A percentile compares a stretch with the other conserved stretches of the same genome.
These are phyloP conservation scores for Orientallactaga bullata DNA, from an alignment of 2,113 vertebrate species.

Conservation along the genomic window DNA sequence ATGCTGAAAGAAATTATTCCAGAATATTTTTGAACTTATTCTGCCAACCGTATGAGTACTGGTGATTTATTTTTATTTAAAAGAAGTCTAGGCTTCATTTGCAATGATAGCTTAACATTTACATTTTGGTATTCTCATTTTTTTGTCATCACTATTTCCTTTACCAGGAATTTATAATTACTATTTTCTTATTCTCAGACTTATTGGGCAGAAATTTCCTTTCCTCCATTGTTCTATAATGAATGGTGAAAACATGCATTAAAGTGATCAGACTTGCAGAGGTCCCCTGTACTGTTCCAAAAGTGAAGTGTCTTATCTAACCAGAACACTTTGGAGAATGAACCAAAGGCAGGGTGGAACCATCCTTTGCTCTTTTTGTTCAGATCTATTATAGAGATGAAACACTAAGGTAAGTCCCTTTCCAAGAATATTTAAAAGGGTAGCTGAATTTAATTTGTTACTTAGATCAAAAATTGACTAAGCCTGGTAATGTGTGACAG, in stretches of 20 bases:
- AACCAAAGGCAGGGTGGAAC: background rate
- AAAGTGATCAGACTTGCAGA: background rate
- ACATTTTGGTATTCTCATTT: background rate
- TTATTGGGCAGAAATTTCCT: background rate
- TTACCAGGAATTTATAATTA: background rate
- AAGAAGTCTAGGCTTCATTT: background rate
- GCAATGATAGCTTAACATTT: too few relatives aligned
- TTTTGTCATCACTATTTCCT: background rate
- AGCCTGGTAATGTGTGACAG: background rate
- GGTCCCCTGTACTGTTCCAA: background rate
- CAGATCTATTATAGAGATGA: background rate
- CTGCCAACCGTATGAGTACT: background rate
- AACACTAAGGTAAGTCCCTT: background rate
- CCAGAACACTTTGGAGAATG: background rate
- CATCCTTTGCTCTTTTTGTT: background rate
- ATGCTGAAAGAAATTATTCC: background rate
- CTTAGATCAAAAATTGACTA: conserved; percentile 40
- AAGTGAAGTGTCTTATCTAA: background rate
- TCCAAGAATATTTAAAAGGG: background rate
- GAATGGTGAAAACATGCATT: background rate
- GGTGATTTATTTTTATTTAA: background rate
- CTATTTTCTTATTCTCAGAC: background rate
- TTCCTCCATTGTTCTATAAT: background rate
- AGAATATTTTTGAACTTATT: background rate
- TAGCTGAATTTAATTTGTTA: background rate